Percentiles rank a stretch among this genome's conserved stretches.
Conservation (phyloP, 2,797 vertebrate genomes). For the Uromys caudimaculatus region DNA sequence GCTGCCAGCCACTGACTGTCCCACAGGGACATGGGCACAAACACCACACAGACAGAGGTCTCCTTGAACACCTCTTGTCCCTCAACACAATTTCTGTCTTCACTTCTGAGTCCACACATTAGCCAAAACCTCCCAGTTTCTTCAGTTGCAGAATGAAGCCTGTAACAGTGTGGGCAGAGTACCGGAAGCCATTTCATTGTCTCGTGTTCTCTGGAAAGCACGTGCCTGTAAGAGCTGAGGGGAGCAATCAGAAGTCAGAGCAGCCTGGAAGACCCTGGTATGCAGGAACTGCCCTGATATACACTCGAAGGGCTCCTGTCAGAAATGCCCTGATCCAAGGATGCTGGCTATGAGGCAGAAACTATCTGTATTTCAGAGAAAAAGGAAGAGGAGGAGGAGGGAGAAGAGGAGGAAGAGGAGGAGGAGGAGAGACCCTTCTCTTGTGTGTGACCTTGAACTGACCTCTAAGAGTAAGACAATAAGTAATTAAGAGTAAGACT, state of each 20-base stretch:
- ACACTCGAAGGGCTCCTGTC: not conserved
- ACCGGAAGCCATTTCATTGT: not conserved
- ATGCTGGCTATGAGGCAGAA: not conserved
- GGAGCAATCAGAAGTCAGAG: not conserved
- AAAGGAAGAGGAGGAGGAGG: not conserved
- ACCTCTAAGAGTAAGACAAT: not conserved
- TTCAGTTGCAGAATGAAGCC: not conserved
- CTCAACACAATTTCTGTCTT: not conserved
- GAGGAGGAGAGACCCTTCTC: not conserved
- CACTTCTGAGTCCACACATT: not conserved
- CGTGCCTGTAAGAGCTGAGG: not conserved
- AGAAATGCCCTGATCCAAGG: not conserved
- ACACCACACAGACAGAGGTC: not conserved
- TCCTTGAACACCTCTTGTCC: not conserved
- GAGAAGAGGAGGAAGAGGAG: not conserved
- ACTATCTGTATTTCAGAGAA: not conserved
- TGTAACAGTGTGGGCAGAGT: not conserved
- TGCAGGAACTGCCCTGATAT: not conserved
- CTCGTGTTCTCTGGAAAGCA: not conserved
- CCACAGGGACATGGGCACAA: not conserved
- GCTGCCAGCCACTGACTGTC: not conserved
- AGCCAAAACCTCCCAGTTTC: not conserved
- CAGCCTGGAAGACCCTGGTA: not conserved
- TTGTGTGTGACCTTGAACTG: not conserved
- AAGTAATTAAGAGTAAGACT: not conserved